These are phyloP conservation scores for Zosterops borbonicus DNA, from an alignment of 2,113 vertebrate species.

Conservation along the genomic window DNA sequence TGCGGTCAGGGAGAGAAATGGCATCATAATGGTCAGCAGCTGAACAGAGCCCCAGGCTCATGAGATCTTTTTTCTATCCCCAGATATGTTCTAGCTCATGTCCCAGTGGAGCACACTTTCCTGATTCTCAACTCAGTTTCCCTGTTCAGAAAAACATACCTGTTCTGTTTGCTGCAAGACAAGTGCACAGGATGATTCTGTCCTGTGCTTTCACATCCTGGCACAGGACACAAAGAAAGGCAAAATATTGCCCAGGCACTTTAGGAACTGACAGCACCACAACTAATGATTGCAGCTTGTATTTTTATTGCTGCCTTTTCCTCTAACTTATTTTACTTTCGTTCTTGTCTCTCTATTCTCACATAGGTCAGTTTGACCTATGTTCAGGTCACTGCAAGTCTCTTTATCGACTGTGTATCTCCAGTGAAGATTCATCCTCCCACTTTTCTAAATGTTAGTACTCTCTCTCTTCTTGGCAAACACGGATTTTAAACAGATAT, in stretches of 20 bases:
- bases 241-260: not conserved
- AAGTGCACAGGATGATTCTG: not conserved
- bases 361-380: constrained; percentile 17
- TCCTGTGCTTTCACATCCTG: not conserved
- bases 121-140: not conserved
- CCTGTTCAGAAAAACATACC: not conserved
- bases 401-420: not conserved
- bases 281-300: not conserved
- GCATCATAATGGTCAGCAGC: not conserved
- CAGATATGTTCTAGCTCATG: not conserved
- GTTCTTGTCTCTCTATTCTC: not conserved
- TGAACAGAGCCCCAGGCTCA: not conserved
- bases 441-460: not conserved
- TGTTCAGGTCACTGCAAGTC: not conserved
- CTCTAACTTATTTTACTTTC: not conserved
- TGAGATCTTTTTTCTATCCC: not conserved
- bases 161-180: not conserved
- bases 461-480: not conserved
- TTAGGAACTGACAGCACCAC: not conserved
- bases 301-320: not conserved
- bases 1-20: not conserved
- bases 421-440: not conserved
- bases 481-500: not conserved
- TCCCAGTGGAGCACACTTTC: not conserved
- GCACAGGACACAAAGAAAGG: not conserved